Evolutionary conservation across 1,140 invertebrate species (phyloP), one percentile per base, ranked within the genome.

Genomic region (Philotrypesis tridentata): DNA sequence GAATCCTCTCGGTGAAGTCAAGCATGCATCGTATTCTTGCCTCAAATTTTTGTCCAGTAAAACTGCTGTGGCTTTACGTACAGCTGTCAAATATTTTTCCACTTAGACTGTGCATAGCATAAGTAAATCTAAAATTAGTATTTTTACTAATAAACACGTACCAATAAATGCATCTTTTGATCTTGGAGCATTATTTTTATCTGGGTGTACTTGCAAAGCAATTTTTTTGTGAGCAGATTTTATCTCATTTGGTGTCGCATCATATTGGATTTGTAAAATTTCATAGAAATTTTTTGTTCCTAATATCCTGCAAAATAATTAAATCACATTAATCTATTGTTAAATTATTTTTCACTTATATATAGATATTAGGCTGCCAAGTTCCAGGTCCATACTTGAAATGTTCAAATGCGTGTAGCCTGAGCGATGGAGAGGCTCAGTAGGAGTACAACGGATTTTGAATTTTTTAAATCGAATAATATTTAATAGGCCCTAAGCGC

Each of bases 131-230:
- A 37, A 37, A 37, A 5, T 9, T 37, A 37, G 9, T 37, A 37
- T 37, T 5, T 6, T 61, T 23, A 61, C 12, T 61, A 29, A 65
- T 25, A 65, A 29, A n/a, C n/a, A 80, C 25, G n/a, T 74, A 80
- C 79, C 43, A 68, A 40, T 8, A 40, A 80, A 80, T 23, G 79
- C 79, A 27, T 82, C 74, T 71, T 77, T 68, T 61, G 80, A 65
- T 72, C 14, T 48, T 61, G 80, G 74, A 40, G 40, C 21, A 60
- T 82, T 78, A 25, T 82, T 82, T 72, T 82, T 82, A 65, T 82
- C 80, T 14, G 80, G 80, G 70, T 82, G 80, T 27, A 82, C 74
- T 72, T 55, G 33, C 3, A 82, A 43, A 17, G 80, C 65, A 37
- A 77, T 4, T 25, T 67, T 78, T 65, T 55, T 78, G 6, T 79